Conservation (phyloP, 1,140 invertebrate genomes). For the Cydia fagiglandana region DNA sequence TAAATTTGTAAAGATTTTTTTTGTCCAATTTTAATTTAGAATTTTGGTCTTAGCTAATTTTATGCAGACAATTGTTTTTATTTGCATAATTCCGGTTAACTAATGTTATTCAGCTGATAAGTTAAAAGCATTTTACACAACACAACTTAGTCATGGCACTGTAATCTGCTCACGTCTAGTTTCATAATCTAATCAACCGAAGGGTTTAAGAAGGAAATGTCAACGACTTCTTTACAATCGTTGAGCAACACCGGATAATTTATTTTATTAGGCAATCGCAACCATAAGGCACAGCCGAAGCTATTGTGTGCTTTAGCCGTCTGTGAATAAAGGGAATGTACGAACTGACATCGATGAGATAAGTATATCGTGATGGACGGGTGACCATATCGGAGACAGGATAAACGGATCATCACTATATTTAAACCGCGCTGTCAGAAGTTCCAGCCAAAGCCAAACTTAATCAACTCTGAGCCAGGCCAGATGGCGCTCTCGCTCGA, state of each 20-base stretch:
- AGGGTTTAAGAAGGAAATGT: slow-evolving; percentile 25
- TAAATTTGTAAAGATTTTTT: background rate
- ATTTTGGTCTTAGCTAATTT: background rate
- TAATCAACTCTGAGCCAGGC: slow-evolving; percentile 4
- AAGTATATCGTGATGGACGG: slow-evolving; percentile 16
- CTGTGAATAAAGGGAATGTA: slow-evolving; percentile 26
- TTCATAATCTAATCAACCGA: slow-evolving; percentile 14
- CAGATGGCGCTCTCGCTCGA: slow-evolving; percentile 19
- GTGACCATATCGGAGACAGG: slow-evolving; percentile 24
- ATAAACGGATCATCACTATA: slow-evolving; percentile 26
- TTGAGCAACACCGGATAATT: slow-evolving; percentile 29
- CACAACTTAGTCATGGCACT: background rate
- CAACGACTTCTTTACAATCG: slow-evolving; percentile 28
- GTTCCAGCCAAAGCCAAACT: slow-evolving; percentile 11
- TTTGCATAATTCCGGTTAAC: background rate
- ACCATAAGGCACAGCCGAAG: slow-evolving; percentile 1
- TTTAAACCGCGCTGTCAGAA: slow-evolving; percentile 26
- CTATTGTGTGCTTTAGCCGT: slow-evolving; percentile 1
- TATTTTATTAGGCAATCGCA: slow-evolving; percentile 32
- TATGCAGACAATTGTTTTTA: background rate
- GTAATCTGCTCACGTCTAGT: background rate
- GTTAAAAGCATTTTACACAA: background rate
- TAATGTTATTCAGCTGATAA: background rate
- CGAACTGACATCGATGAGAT: background rate
- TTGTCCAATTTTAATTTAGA: background rate